Conservation (phyloP, 2,113 vertebrate species). For the Cebidichthys violaceus region DNA sequence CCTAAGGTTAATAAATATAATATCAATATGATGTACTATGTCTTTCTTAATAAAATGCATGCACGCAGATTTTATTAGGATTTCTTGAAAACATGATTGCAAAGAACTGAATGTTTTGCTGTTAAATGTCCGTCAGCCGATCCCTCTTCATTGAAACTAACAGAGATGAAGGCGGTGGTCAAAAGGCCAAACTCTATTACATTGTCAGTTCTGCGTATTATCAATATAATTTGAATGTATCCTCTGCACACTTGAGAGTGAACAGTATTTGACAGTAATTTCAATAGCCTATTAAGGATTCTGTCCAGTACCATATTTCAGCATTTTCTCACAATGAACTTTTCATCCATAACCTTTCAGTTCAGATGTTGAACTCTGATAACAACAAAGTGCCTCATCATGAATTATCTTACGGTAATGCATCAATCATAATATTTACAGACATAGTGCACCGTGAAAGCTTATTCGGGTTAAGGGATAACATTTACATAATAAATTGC, state of each 20-base stretch:
- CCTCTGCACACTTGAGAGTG: slow-evolving; percentile 20
- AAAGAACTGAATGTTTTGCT: not conserved
- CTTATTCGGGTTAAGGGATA: slow-evolving; percentile 13
- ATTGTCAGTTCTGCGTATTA: slow-evolving; percentile 16
- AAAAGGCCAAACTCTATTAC: slow-evolving; percentile 25
- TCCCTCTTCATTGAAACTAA: not conserved
- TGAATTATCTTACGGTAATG: not conserved
- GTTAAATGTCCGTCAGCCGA: slow-evolving; percentile 13
- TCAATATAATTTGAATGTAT: slow-evolving; percentile 37
- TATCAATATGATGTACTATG: not conserved
- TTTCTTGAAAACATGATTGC: not conserved
- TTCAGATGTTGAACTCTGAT: slow-evolving; percentile 41
- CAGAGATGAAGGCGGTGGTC: not conserved
- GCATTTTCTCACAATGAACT: slow-evolving; percentile 32
- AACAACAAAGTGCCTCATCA: not conserved
- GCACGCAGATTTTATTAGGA: not conserved
- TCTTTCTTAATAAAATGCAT: not conserved
- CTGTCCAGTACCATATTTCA: slow-evolving; percentile 15
- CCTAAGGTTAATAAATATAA: not conserved
- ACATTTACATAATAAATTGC: slow-evolving; percentile 14
- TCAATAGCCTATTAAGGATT: slow-evolving; percentile 42
- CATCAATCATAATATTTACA: slow-evolving; percentile 1
- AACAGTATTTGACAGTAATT: slow-evolving; percentile 40
- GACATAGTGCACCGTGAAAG: not conserved
- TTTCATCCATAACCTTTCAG: slow-evolving; percentile 25